phyloP scores from a whole-genome alignment of 2,888 invertebrate species.

The Nebria brevicollis region DNA sequence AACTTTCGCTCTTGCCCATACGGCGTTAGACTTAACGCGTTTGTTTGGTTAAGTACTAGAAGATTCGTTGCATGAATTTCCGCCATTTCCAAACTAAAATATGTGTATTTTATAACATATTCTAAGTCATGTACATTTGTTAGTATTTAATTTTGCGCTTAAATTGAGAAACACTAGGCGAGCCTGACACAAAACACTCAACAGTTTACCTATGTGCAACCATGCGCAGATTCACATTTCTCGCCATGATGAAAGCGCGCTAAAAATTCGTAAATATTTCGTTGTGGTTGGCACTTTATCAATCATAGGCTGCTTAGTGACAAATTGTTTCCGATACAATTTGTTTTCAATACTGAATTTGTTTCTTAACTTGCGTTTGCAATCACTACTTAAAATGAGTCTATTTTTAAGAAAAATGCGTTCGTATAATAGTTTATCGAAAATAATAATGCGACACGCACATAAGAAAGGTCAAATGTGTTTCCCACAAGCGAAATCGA shows the following conservation, averaged over 20 bases:
- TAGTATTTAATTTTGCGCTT: not conserved
- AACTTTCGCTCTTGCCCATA: constrained; percentile 30
- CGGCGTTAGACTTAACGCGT: constrained; percentile 30
- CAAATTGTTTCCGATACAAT: not conserved
- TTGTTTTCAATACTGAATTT: not conserved
- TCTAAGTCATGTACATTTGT: not conserved
- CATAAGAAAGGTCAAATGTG: not conserved
- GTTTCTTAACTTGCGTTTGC: not conserved
- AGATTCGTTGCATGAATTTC: not conserved
- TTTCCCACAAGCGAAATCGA: not conserved
- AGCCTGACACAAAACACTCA: too few relatives aligned
- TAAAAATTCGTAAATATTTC: not conserved
- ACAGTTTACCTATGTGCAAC: not conserved
- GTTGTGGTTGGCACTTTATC: not conserved
- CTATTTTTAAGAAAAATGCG: not conserved
- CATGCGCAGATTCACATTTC: not conserved
- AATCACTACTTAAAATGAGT: not conserved
- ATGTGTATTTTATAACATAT: not conserved
- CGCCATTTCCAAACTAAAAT: constrained; percentile 10
- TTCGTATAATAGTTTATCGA: not conserved
- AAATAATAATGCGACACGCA: not conserved
- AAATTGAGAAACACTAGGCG: not conserved
- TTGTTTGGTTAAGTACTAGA: constrained; percentile 38
- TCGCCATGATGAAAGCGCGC: not conserved
- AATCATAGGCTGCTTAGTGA: not conserved